Percentiles rank a stretch among this genome's conserved stretches.
These are phyloP conservation scores for Drosophila athabasca DNA, from an alignment of 1,140 invertebrate genomes.

Conservation along the genomic window DNA sequence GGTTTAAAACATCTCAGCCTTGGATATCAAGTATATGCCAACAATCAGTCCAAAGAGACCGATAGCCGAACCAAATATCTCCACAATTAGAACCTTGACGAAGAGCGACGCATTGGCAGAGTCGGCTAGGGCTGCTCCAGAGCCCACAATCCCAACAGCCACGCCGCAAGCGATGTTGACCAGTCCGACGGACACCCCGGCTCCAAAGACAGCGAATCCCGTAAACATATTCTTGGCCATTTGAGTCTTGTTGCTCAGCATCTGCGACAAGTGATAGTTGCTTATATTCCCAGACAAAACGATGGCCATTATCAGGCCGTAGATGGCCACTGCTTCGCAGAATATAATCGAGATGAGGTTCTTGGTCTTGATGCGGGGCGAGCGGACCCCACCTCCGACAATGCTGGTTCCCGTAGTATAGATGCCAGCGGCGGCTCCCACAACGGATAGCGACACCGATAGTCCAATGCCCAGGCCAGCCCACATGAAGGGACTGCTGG, in stretches of 20 bases:
- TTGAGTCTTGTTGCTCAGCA: constrained; percentile 46
- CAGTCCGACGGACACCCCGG: constrained; percentile 95
- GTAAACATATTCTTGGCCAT: constrained; percentile 88
- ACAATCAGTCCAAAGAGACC: constrained; percentile 98
- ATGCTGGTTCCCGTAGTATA: constrained; percentile 98
- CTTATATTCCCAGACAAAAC: constrained; percentile 93
- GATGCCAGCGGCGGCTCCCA: constrained; percentile 98
- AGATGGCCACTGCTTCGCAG: constrained; percentile 99
- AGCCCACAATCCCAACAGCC: constrained; percentile 97
- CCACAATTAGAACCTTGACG: constrained; percentile 98
- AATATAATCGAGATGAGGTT: constrained; percentile 99
- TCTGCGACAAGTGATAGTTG: constrained; percentile 78
- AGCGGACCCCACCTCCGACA: constrained; percentile 98
- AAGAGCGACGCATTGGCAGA: constrained; percentile 97
- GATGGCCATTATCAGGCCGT: constrained; percentile 98
- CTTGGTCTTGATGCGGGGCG: constrained; percentile 99
- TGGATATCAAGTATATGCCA: constrained; percentile 95
- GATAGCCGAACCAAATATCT: constrained; percentile 99
- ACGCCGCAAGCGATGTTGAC: constrained; percentile 98
- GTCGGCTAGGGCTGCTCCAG: constrained; percentile 97
- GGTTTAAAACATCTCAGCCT: constrained; percentile 84
- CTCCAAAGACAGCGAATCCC: constrained; percentile 97
- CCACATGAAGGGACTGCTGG: constrained; percentile 96
- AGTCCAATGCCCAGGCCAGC: constrained; percentile 94
- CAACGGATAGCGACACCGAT: constrained; percentile 96